phyloP scores from a whole-genome alignment of 2,888 invertebrate genomes.

The Matsumyia berberina region DNA sequence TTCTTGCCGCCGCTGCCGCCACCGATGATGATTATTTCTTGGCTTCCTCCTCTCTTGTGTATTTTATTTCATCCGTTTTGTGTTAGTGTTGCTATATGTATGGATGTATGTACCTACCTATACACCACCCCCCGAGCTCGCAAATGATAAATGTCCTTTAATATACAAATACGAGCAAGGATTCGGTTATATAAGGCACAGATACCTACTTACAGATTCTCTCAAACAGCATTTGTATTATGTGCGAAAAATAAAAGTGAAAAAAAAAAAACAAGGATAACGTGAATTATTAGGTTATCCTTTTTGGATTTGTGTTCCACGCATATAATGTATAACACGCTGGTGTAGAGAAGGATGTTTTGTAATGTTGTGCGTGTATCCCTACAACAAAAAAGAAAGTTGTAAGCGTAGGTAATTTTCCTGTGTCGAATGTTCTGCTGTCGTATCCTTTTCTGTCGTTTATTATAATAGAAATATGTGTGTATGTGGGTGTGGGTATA shows the following conservation, averaged over 20 bases:
- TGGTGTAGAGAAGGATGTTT: constrained; percentile 23
- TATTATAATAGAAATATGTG: constrained; percentile 39
- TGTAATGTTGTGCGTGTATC: constrained; percentile 19
- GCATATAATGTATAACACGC: constrained; percentile 56
- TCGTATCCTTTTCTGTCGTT: constrained; percentile 46
- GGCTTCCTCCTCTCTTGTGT: constrained; percentile 57
- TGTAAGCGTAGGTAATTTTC: constrained; percentile 49
- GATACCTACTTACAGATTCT: constrained; percentile 48
- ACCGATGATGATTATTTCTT: constrained; percentile 47
- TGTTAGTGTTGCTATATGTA: constrained; percentile 53
- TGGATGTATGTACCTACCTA: constrained; percentile 14
- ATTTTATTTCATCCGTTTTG: constrained; percentile 65
- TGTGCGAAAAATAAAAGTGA: constrained; percentile 62
- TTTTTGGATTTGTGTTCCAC: constrained; percentile 72
- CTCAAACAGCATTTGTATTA: constrained; percentile 55
- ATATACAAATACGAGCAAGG: constrained; percentile 71
- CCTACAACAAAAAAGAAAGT: constrained; percentile 24
- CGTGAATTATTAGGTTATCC: constrained; percentile 75
- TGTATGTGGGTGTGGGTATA: constrained; percentile 20
- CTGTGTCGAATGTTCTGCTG: constrained; percentile 32
- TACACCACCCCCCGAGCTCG: constrained; percentile 50
- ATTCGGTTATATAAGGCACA: constrained; percentile 51
- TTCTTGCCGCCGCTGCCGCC: neutral
- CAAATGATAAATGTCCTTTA: constrained; percentile 74
- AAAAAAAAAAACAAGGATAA: constrained; percentile 62